phyloP scores from a whole-genome alignment of 2,888 invertebrate genomes.

The Folsomia manolachei region DNA sequence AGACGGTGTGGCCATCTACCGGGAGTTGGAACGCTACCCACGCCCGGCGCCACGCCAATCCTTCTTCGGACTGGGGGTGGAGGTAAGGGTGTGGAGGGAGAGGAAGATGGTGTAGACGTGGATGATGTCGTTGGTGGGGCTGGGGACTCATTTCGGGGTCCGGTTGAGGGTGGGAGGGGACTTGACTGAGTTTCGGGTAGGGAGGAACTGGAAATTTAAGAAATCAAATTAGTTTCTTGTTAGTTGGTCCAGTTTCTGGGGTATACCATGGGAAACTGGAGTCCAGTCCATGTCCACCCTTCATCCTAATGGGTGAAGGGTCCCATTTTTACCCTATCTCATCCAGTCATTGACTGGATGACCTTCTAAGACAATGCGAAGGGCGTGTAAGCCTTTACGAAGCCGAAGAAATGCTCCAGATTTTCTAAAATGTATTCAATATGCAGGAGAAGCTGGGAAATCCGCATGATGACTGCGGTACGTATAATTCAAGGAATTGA shows the following conservation, averaged over 20 bases:
- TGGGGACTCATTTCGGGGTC: background rate
- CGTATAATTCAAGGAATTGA: too few species aligned
- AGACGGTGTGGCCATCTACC: conserved; percentile 56
- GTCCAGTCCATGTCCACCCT: too few species aligned
- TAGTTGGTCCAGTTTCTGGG: too few species aligned
- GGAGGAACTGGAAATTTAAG: too few species aligned
- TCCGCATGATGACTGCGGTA: background rate
- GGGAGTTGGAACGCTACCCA: background rate
- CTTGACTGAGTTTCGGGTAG: background rate
- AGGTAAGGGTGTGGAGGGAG: conserved; percentile 8
- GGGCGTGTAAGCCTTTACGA: background rate
- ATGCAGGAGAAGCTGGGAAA: background rate
- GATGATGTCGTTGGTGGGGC: background rate
- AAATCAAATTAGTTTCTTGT: too few species aligned
- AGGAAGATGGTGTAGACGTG: background rate
- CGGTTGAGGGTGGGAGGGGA: too few species aligned
- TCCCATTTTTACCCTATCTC: too few species aligned
- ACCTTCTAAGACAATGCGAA: background rate
- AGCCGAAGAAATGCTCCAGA: background rate
- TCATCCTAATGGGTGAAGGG: too few species aligned
- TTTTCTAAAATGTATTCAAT: background rate
- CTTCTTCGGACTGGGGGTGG: conserved; percentile 1
- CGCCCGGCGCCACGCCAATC: background rate
- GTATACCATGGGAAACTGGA: too few species aligned
- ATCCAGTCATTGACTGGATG: too few species aligned